Conservation (phyloP, 1,140 invertebrate genomes). For the Aphis gossypii region DNA sequence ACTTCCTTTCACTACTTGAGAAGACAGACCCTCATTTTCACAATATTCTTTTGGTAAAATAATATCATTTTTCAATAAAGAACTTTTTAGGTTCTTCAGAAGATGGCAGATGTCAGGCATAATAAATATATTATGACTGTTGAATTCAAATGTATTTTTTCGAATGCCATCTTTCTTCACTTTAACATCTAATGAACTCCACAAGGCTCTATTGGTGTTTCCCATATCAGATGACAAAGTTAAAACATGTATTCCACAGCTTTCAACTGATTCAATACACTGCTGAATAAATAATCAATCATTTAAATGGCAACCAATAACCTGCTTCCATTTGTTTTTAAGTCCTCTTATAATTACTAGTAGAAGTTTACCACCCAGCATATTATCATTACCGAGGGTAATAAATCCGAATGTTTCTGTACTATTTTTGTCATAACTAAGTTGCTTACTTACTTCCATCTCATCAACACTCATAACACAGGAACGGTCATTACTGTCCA, state of each 20-base stretch:
- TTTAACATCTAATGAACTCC: not conserved
- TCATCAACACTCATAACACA: not conserved
- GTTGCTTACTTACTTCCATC: not conserved
- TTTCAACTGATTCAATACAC: conserved; percentile 14
- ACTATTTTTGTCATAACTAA: not conserved
- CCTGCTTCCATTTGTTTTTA: conserved; percentile 9
- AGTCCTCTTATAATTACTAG: not conserved
- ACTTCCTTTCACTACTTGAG: not conserved
- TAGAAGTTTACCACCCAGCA: not conserved
- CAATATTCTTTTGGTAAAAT: not conserved
- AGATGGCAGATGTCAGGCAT: conserved; percentile 47
- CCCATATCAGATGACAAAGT: conserved; percentile 52
- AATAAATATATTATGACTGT: conserved; percentile 6
- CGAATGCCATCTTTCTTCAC: not conserved
- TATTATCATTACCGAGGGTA: not conserved
- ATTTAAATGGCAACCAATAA: not conserved
- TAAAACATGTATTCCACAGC: not conserved
- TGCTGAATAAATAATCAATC: not conserved
- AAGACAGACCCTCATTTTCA: conserved; percentile 20
- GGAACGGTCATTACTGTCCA: not conserved
- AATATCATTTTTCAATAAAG: not conserved
- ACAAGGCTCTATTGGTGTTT: conserved; percentile 17
- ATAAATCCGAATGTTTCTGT: not conserved
- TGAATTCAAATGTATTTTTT: not conserved
- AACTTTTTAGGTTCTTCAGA: conserved; percentile 43